Base-by-base conservation (phyloP, 2,888 invertebrate species). In the Pachydiplax longipennis region DNA sequence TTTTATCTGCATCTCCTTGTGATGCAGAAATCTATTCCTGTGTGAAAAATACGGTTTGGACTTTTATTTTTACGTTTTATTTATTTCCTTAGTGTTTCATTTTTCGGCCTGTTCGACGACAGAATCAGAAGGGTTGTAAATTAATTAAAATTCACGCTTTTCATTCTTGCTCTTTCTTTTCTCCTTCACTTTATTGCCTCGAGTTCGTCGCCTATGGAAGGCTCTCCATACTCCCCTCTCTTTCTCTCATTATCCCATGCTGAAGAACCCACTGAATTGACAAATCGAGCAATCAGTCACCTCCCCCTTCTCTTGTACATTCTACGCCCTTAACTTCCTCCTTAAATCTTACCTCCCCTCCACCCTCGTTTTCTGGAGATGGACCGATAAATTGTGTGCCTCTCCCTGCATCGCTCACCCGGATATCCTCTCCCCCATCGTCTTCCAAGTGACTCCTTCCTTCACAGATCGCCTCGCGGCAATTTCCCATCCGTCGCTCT, bases 341-440 rank as follows among this genome's bases (percentile, higher is more conserved):
- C 81, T 40, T n/a, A 40, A 81, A 37, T 13, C 31, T 25, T 10
- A 10, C 58, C 83, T 6, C 22, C 53, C 22, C n/a, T 58, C 6
- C 48, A 25, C 58, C 83, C 37, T 83, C 58, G 58, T 37, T 87
- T 87, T 61, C 37, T 87, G 61, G 61, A 87, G 37, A 87, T 37
- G 61, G 35, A 37, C 61, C 87, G 87, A 87, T 87, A 87, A 87
- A 61, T 87, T 65, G 58, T 35, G 61, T 87, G 31, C 53, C 58
- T 58, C 83, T 35, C 35, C 48, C 83, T 6, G 35, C 12, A 22
- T 53, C 22, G 2, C 40, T 48, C 48, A 37, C 15, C 73, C 73
- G 73, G 73, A 73, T 73, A 73, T 73, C 73, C 73, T 31, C 73
- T 73, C 73, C 25, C n/a, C 73, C 73, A 31, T 31, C 6, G 25